A percentile compares a stretch with the other conserved stretches of the same genome.
These are phyloP conservation scores for Columba livia DNA, from an alignment of 2,113 vertebrate genomes.

Conservation along the genomic window DNA sequence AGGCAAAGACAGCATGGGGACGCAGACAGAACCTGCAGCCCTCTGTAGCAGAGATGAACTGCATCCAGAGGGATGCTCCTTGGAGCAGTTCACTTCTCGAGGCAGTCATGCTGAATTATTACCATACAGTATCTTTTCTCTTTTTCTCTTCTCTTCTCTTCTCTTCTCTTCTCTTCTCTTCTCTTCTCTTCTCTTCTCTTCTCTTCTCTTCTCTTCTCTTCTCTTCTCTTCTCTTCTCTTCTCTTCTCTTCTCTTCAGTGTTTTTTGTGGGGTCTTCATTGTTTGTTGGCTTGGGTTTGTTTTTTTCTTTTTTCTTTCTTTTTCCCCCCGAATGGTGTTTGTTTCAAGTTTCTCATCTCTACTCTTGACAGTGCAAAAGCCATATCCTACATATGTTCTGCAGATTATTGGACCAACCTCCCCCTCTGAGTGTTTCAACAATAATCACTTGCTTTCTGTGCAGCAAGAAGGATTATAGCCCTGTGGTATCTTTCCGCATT, in stretches of 20 bases:
- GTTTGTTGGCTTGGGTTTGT: no score
- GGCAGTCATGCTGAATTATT: not conserved
- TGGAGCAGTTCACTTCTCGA: not conserved
- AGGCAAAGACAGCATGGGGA: not conserved
- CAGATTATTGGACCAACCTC: conserved; percentile 40
- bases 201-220: not conserved
- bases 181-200: not conserved
- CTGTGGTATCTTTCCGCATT: conserved; percentile 37
- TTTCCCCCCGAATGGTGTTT: not conserved
- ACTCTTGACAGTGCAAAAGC: not conserved
- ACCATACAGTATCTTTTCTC: not conserved
- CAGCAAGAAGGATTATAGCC: not conserved
- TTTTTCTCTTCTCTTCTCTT: not conserved
- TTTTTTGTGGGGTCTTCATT: no score
- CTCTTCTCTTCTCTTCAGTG: not conserved
- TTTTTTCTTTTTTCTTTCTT: not conserved
- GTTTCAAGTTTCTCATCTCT: not conserved
- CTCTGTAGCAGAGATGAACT: not conserved
- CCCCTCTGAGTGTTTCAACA: not conserved
- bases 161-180: not conserved
- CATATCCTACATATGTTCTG: not conserved
- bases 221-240: not conserved
- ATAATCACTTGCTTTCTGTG: conserved; percentile 36
- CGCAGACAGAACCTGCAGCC: fast-evolving
- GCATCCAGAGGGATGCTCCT: not conserved